Conservation (phyloP, 1,140 invertebrate genomes). For the Drosophila mojavensis region DNA sequence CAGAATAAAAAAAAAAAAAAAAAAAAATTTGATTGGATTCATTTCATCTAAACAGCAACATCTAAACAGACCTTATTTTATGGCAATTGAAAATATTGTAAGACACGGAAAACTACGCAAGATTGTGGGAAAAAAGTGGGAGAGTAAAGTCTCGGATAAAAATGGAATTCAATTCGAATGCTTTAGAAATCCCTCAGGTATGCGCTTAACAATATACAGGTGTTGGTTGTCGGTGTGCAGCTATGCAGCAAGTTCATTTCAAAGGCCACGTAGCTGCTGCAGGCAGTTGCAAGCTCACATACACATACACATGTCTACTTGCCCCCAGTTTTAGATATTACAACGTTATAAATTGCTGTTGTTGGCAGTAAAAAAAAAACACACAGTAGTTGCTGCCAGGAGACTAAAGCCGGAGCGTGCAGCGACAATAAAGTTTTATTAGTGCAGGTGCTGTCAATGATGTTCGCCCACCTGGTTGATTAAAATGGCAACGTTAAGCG, state of each 20-base stretch:
- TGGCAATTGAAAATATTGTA: background rate
- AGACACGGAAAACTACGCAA: background rate
- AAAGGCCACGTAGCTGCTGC: conserved; percentile 1
- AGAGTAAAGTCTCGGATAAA: background rate
- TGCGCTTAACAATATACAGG: conserved; percentile 7
- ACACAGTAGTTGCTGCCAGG: background rate
- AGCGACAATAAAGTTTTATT: conserved; percentile 44
- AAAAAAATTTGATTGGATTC: too few relatives aligned
- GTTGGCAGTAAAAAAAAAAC: conserved; percentile 8
- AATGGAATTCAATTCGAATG: conserved; percentile 49
- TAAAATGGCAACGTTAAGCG: conserved; percentile 33
- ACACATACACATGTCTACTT: background rate
- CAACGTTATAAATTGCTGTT: conserved; percentile 31
- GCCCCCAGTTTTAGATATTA: conserved; percentile 7
- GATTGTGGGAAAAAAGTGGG: background rate
- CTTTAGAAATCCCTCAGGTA: conserved; percentile 18
- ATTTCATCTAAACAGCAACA: too few relatives aligned
- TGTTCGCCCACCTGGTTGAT: conserved; percentile 32
- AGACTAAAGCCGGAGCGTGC: background rate
- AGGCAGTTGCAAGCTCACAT: conserved; percentile 1
- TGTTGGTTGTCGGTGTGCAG: background rate
- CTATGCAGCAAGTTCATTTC: too few relatives aligned
- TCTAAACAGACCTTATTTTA: too few relatives aligned
- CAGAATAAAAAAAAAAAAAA: background rate
- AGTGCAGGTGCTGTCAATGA: conserved; percentile 38